Conservation (phyloP, 2,113 vertebrate genomes). For the Callopanchax toddi region DNA sequence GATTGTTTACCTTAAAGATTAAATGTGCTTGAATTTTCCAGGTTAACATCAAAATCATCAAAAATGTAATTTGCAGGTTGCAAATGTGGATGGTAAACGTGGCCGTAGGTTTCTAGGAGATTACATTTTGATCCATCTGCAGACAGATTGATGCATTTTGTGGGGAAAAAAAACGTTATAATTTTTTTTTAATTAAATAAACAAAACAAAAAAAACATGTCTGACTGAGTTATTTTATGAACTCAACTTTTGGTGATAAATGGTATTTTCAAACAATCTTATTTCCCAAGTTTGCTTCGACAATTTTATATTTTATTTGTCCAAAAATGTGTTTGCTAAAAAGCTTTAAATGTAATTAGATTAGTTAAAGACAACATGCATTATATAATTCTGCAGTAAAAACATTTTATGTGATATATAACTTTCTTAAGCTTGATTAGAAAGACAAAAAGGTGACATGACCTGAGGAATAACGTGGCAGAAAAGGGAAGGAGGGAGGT, state of each 20-base stretch:
- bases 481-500: slow-evolving; percentile 11
- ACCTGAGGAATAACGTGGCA: slow-evolving; percentile 1
- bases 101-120: background rate
- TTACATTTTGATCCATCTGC: background rate
- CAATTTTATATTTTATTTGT: too few relatives aligned
- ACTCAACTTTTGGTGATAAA: too few relatives aligned
- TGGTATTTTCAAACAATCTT: too few relatives aligned
- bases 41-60: background rate
- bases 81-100: slow-evolving; percentile 7
- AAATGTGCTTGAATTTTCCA: slow-evolving; percentile 27
- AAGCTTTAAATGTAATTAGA: background rate
- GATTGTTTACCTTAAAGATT: too few relatives aligned
- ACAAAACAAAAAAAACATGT: too few relatives aligned
- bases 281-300: too few relatives aligned
- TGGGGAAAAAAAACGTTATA: background rate
- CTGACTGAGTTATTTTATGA: too few relatives aligned
- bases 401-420: background rate
- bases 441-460: slow-evolving; percentile 8
- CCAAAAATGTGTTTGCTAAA: too few relatives aligned
- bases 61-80: background rate
- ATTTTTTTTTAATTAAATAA: too few relatives aligned
- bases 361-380: background rate
- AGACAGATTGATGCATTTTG: background rate
- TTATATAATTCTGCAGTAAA: slow-evolving; percentile 1
- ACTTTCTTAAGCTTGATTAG: background rate